Base-by-base conservation (phyloP, 2,888 invertebrate species). In the Sthenelais limicola region DNA sequence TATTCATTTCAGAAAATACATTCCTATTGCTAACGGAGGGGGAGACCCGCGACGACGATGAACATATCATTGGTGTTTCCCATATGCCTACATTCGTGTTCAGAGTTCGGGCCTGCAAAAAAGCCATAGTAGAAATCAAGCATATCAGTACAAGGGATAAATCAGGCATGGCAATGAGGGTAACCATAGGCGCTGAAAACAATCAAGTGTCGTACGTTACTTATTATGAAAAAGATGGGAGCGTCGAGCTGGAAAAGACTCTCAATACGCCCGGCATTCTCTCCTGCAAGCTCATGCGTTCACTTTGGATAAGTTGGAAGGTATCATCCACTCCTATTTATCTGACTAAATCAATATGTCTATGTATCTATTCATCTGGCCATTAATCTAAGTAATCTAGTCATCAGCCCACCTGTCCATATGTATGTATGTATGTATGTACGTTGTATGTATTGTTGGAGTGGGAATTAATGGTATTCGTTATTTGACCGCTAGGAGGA, bases 231-330 rank as follows among this genome's bases (percentile, higher is more conserved):
- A 1, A 3, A 4, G 26, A 1, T 7, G 62, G 62, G 15, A 26
- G 21, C 38, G 43, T 35, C 3, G 7, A n/a, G 58, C 9, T 9
- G 18, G 43, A 12, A 3, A 12, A 62, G 1, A 35, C 38, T 24
- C n/a, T 12, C 3, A n/a, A 21, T 24, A 38, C 38, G 9, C 3
- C 1, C 2, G 38, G 28, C 15, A 24, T 62, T 15, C 32, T 56
- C 3, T 38, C 38, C 38, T 62, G 62, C 21, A n/a, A n/a, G 9
- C 4, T 12, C 3, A 62, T 24, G 35, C 12, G 21, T 7, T 24
- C 15, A 9, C 3, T 62, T 12, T 62, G 62, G 62, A 7, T 62
- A 9, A 62, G 62, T 18, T 62, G 62, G 62, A 62, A 62, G 62
- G 62, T 62, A 38, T 1, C n/a, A n/a, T n/a, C n/a, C n/a, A n/a